A percentile compares a stretch with the other conserved stretches of the same genome.
phyloP scores from a whole-genome alignment of 2,113 vertebrate species.

The Shinisaurus crocodilurus region DNA sequence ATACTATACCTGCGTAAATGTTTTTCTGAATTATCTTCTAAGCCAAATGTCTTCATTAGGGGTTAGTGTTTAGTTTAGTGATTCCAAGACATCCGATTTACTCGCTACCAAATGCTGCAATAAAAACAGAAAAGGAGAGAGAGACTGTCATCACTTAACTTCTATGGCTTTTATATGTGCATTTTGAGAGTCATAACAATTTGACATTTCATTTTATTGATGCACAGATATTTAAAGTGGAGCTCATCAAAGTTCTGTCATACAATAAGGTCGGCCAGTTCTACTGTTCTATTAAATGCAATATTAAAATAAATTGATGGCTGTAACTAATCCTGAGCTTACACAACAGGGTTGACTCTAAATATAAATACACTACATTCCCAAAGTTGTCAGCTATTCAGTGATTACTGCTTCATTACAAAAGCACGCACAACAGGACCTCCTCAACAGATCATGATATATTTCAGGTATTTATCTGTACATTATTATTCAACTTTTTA shows the following conservation, averaged over 20 bases:
- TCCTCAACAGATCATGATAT: background rate
- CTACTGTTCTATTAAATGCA: conserved; percentile 5
- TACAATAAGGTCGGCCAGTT: background rate
- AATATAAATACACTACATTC: background rate
- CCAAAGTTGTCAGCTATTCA: background rate
- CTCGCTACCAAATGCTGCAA: conserved; percentile 16
- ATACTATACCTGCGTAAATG: background rate
- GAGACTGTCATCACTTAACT: conserved; percentile 13
- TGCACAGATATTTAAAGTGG: conserved; percentile 18
- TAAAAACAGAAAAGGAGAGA: conserved; percentile 19
- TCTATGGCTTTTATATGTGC: conserved; percentile 23
- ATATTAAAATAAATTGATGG: conserved; percentile 20
- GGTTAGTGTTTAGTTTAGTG: conserved; percentile 25
- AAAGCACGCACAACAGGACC: background rate
- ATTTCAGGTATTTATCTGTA: background rate
- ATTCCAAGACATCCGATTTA: conserved; percentile 28
- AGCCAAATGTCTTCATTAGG: conserved; percentile 11
- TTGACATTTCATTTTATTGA: conserved; percentile 19
- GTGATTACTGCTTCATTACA: background rate
- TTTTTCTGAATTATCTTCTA: conserved; percentile 11
- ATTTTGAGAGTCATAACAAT: conserved; percentile 30
- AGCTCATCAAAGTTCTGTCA: conserved; percentile 4
- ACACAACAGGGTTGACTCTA: background rate
- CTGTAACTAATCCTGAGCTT: background rate
- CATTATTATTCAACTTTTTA: background rate